Percentiles rank a stretch among this genome's conserved stretches.
Evolutionary conservation across 1,140 invertebrate species (phyloP).

Genomic region (Formica selysi): DNA sequence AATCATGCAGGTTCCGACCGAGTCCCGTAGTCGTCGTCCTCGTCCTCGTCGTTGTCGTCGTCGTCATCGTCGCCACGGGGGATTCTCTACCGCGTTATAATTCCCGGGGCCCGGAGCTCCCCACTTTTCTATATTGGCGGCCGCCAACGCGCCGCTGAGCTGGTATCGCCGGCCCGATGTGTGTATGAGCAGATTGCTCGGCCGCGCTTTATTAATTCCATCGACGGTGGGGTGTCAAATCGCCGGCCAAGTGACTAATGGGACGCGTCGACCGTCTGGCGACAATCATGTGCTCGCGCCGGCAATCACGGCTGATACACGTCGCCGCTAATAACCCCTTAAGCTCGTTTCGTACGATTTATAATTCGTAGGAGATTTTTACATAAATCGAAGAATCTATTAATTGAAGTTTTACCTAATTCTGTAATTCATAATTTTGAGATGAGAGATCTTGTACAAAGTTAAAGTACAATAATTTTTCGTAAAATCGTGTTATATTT

Average conservation of each 20-base stretch:
- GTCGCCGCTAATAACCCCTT: constrained; percentile 73
- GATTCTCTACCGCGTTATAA: constrained; percentile 46
- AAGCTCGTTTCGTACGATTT: constrained; percentile 1
- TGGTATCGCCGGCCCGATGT: constrained; percentile 29
- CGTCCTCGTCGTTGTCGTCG: constrained; percentile 21
- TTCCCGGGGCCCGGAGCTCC: constrained; percentile 26
- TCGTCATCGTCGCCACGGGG: constrained; percentile 57
- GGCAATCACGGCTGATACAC: constrained; percentile 74
- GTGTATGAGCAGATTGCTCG: constrained; percentile 80
- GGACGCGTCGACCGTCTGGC: constrained; percentile 63
- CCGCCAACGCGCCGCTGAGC: constrained; percentile 19
- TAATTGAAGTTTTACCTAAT: neutral
- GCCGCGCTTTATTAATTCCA: constrained; percentile 86
- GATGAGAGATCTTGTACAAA: neutral
- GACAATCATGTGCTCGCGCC: constrained; percentile 30
- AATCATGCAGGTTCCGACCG: constrained; percentile 83
- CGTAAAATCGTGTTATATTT: neutral
- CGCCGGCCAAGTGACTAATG: constrained; percentile 83
- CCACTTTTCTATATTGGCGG: constrained; percentile 77
- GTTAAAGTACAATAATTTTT: neutral
- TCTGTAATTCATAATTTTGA: neutral
- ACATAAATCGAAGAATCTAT: neutral
- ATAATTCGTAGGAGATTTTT: neutral
- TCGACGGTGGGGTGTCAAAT: constrained; percentile 80
- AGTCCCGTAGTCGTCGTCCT: constrained; percentile 32